A percentile compares a stretch with the other conserved stretches of the same genome.
These are phyloP conservation scores for Pocillopora verrucosa DNA, from an alignment of 64 coral and sea anemone genomes.

Conservation along the genomic window DNA sequence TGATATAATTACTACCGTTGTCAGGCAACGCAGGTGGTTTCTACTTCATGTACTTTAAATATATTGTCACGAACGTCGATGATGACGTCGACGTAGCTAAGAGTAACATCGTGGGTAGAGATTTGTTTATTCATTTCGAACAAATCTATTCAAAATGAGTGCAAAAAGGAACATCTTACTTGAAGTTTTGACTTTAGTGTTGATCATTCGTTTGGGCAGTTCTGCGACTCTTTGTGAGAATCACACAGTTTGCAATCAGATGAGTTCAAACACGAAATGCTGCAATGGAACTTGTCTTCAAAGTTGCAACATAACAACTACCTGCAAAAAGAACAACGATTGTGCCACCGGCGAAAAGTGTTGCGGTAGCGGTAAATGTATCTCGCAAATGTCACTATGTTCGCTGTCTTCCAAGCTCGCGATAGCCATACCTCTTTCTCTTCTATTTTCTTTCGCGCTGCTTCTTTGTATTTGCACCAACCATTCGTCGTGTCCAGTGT, in stretches of 20 bases:
- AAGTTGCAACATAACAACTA: background rate
- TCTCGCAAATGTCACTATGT: background rate
- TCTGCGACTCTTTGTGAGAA: background rate
- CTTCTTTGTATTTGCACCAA: background rate
- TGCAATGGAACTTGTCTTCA: conserved; percentile 13
- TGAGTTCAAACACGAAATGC: background rate
- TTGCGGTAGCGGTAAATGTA: conserved; percentile 14
- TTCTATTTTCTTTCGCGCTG: background rate
- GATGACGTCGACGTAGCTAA: background rate
- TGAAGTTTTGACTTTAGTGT: background rate
- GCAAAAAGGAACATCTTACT: background rate
- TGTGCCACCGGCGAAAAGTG: background rate
- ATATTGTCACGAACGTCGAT: background rate
- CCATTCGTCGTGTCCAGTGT: conserved; percentile 10
- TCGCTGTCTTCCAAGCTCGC: conserved; percentile 27
- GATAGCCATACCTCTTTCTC: conserved; percentile 16
- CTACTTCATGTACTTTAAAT: background rate
- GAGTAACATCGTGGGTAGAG: background rate
- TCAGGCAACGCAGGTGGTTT: background rate
- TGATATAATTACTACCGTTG: background rate
- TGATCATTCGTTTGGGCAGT: background rate
- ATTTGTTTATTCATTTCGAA: background rate
- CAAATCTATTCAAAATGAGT: background rate
- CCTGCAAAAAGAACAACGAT: background rate
- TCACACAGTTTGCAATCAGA: background rate